These are phyloP conservation scores for Brachionus rubens DNA, from an alignment of 1,140 invertebrate species.

Conservation along the genomic window DNA sequence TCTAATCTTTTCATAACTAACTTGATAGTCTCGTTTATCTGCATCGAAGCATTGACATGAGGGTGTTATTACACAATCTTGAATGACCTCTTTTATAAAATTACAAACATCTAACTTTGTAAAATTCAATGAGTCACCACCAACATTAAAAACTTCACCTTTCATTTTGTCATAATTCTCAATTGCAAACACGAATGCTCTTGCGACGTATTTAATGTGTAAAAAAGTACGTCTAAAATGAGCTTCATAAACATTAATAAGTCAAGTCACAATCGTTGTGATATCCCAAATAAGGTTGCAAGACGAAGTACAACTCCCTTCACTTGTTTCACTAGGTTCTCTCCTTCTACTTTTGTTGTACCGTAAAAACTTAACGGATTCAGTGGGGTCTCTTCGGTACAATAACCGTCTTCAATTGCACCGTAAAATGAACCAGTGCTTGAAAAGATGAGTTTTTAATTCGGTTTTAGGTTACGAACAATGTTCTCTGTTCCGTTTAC, in stretches of 20 bases:
- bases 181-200: conserved; percentile 50
- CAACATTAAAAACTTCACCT: conserved; percentile 51
- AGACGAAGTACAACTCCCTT: conserved; percentile 50
- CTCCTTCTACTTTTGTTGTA: conserved; percentile 50
- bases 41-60: too few species aligned
- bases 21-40: too few species aligned
- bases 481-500: too few species aligned
- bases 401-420: conserved; percentile 49
- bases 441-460: conserved; percentile 51
- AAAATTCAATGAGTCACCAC: conserved; percentile 52
- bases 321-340: conserved; percentile 47
- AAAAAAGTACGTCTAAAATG: conserved; percentile 51
- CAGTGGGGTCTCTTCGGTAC: conserved; percentile 51
- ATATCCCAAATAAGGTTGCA: conserved; percentile 52
- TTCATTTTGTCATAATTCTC: conserved; percentile 50
- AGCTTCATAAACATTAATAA: conserved; percentile 50
- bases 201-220: conserved; percentile 51
- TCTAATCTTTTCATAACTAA: too few species aligned
- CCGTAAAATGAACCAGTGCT: conserved; percentile 53
- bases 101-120: conserved; percentile 49
- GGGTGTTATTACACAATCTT: conserved; percentile 42
- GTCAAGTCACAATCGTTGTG: conserved; percentile 51
- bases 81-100: conserved; percentile 48
- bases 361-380: conserved; percentile 51
- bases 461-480: conserved; percentile 47